phyloP scores from a whole-genome alignment of 2,797 vertebrate genomes.

The Poecilia wingei region DNA sequence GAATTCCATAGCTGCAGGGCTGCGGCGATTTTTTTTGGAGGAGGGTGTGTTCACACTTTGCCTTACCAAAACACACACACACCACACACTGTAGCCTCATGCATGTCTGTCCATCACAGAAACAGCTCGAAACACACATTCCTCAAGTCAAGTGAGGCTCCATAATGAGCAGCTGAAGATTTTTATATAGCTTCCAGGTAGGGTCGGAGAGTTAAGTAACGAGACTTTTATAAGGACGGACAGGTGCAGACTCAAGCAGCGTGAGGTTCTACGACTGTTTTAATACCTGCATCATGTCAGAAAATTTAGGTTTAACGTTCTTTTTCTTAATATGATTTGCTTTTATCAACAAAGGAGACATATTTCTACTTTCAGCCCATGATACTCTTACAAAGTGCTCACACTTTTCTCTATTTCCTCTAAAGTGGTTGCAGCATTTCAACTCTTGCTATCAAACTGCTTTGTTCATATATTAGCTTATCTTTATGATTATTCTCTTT shows the following conservation, averaged over 20 bases:
- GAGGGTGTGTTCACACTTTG: slow-evolving; percentile 50
- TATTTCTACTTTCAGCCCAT: neutral
- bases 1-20: slow-evolving; percentile 72
- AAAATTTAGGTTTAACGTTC: neutral
- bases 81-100: slow-evolving; percentile 15
- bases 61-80: slow-evolving; percentile 13
- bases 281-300: neutral
- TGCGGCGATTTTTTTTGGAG: slow-evolving; percentile 19
- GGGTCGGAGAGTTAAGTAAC: slow-evolving; percentile 1
- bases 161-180: slow-evolving; percentile 36
- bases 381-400: neutral
- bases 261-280: neutral
- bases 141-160: slow-evolving; percentile 34
- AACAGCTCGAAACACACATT: slow-evolving; percentile 23
- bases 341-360: neutral
- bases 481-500: neutral
- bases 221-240: slow-evolving; percentile 1
- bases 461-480: neutral
- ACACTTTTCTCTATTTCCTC: neutral
- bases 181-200: slow-evolving; percentile 34
- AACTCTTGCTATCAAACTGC: neutral
- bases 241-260: slow-evolving; percentile 37
- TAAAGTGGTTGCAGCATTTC: neutral
- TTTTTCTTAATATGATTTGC: neutral
- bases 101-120: slow-evolving; percentile 28